Evolutionary conservation across 2,797 vertebrate species (phyloP).

Genomic region (Lagocephalus sceleratus): DNA sequence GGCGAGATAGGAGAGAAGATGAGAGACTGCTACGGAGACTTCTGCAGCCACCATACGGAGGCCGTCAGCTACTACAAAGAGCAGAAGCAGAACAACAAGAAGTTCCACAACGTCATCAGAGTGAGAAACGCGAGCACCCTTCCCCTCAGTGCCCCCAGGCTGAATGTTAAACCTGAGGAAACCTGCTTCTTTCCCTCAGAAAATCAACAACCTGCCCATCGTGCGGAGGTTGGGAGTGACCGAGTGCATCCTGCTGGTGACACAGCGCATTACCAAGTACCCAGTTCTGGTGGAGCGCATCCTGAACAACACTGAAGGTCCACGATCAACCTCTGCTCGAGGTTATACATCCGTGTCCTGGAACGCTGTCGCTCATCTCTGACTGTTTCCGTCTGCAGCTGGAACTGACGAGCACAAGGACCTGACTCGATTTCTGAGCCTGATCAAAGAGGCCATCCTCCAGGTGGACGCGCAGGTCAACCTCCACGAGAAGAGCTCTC

Average conservation of each 20-base stretch:
- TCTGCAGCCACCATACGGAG: constrained; percentile 89
- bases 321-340: background rate
- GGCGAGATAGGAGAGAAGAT: constrained; percentile 87
- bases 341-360: background rate
- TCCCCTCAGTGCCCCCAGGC: too few species aligned
- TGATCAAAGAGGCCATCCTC: constrained; percentile 86
- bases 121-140: constrained; percentile 60
- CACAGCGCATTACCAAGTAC: constrained; percentile 96
- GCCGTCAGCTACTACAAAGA: constrained; percentile 90
- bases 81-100: constrained; percentile 90
- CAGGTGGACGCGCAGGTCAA: constrained; percentile 87
- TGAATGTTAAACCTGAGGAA: too few species aligned
- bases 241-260: constrained; percentile 94
- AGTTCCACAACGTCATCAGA: constrained; percentile 92
- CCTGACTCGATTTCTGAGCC: constrained; percentile 78
- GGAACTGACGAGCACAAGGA: constrained; percentile 85
- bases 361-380: background rate
- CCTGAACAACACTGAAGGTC: constrained; percentile 92
- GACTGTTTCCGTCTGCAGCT: constrained; percentile 56
- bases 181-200: constrained; percentile 66
- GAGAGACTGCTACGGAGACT: constrained; percentile 87
- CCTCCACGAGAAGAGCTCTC: constrained; percentile 83
- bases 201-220: constrained; percentile 85
- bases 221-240: constrained; percentile 87
- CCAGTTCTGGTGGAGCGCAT: constrained; percentile 92